A percentile compares a stretch with the other conserved stretches of the same genome.
These are phyloP conservation scores for Pelmatolapia mariae DNA, from an alignment of 2,113 vertebrate species.

Conservation along the genomic window DNA sequence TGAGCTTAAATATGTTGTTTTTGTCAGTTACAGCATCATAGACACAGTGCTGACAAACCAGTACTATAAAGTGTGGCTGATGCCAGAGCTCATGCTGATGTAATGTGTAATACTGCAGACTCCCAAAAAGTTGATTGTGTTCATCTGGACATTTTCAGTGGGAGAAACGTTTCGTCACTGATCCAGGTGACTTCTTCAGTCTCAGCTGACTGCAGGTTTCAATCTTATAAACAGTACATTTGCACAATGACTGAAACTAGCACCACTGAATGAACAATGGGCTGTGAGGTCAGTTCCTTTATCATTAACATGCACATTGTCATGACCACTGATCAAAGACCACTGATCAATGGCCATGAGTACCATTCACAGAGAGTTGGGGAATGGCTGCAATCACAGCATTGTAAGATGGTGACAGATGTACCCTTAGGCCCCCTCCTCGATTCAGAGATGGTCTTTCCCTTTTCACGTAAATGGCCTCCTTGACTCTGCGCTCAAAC, in stretches of 20 bases:
- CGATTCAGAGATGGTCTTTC: not conserved
- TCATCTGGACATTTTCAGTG: not conserved
- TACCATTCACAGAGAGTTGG: not conserved
- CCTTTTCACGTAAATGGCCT: not conserved
- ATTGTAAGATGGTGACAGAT: not conserved
- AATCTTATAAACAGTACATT: not conserved
- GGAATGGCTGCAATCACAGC: not conserved
- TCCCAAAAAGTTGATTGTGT: not conserved
- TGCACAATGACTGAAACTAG: not conserved
- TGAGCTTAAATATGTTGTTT: not conserved
- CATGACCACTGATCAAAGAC: not conserved
- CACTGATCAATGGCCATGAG: not conserved
- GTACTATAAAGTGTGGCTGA: not conserved
- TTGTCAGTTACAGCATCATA: not conserved
- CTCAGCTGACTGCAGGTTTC: not conserved
- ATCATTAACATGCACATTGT: not conserved
- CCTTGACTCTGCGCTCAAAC: not conserved
- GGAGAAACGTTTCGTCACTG: not conserved
- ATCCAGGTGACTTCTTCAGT: not conserved
- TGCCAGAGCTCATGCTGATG: not conserved
- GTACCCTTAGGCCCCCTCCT: not conserved
- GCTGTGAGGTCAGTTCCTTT: not conserved
- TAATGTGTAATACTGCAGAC: not conserved
- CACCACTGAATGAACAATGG: rapidly evolving
- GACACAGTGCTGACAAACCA: not conserved